Evolutionary conservation across 2,888 invertebrate genomes (phyloP).

Genomic region (Lasioglossum lativentre): DNA sequence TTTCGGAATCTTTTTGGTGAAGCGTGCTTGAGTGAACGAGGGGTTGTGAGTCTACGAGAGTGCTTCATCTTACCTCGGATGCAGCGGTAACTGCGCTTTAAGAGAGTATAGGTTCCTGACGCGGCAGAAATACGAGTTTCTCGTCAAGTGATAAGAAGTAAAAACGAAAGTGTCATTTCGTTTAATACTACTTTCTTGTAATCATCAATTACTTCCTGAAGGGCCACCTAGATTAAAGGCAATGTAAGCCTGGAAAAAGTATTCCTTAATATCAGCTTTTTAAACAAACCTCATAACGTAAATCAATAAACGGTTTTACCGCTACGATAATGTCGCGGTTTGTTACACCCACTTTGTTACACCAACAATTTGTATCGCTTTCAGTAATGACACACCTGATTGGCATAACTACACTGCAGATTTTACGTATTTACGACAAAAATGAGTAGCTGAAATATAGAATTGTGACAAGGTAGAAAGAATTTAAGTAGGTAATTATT

Average conservation of each 20-base stretch:
- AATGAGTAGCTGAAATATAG: no score
- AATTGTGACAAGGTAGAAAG: no score
- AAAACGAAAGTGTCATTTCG: constrained; percentile 8
- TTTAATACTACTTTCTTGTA: neutral
- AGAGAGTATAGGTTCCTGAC: constrained; percentile 28
- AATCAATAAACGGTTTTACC: neutral
- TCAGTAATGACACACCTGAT: neutral
- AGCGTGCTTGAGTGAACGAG: constrained; percentile 37
- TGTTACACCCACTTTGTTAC: neutral
- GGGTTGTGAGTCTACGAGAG: constrained; percentile 20
- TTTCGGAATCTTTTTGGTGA: constrained; percentile 29
- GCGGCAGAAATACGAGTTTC: constrained; percentile 22
- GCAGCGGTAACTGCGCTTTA: constrained; percentile 23
- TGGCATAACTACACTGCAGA: neutral
- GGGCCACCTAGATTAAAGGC: neutral
- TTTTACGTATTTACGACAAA: no score
- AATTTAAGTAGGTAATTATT: no score
- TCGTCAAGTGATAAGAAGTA: neutral
- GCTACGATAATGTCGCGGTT: neutral
- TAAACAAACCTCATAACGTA: neutral
- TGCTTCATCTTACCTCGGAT: constrained; percentile 41
- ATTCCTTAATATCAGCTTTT: neutral
- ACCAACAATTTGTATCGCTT: neutral
- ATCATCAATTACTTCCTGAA: neutral
- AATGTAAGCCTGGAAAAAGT: neutral